These are phyloP conservation scores for Stegana nigrithorax DNA, from an alignment of 2,888 invertebrate species.

Conservation along the genomic window DNA sequence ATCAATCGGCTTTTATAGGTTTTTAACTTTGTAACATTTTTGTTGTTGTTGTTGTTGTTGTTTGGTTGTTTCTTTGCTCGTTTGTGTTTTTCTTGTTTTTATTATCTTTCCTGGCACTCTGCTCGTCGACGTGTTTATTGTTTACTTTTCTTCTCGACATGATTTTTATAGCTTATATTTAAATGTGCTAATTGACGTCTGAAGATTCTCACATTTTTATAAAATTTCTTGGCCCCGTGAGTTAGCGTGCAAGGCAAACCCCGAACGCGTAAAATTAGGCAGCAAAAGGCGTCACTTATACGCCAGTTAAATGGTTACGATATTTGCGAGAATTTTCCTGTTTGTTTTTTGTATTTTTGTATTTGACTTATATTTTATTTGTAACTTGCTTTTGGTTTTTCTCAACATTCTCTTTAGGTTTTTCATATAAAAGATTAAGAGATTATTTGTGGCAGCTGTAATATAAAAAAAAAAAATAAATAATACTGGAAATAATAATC, in stretches of 20 bases:
- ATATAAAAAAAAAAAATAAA: no score
- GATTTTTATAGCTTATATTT: constrained; percentile 41
- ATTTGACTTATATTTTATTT: background rate
- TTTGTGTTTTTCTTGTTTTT: background rate
- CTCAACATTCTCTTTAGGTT: no score
- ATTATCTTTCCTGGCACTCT: background rate
- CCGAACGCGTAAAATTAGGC: no score
- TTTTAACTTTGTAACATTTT: constrained; percentile 22
- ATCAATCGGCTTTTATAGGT: constrained; percentile 47
- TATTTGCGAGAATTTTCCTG: no score
- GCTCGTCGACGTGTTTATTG: no score
- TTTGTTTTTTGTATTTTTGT: no score
- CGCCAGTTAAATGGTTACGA: background rate
- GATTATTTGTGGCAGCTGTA: no score
- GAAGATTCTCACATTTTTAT: constrained; percentile 54
- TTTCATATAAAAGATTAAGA: no score
- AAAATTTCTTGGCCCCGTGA: constrained; percentile 26
- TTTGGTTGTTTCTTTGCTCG: constrained; percentile 30
- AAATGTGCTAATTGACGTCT: constrained; percentile 49
- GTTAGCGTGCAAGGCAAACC: background rate
- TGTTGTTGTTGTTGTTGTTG: constrained; percentile 32
- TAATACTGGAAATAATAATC: no score
- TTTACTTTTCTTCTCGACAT: constrained; percentile 18
- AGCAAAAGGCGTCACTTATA: background rate
- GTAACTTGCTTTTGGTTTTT: background rate